Percentiles rank a stretch among this genome's conserved stretches.
Conservation (phyloP, 2,797 vertebrate genomes). For the Enteromius fasciolatus region DNA sequence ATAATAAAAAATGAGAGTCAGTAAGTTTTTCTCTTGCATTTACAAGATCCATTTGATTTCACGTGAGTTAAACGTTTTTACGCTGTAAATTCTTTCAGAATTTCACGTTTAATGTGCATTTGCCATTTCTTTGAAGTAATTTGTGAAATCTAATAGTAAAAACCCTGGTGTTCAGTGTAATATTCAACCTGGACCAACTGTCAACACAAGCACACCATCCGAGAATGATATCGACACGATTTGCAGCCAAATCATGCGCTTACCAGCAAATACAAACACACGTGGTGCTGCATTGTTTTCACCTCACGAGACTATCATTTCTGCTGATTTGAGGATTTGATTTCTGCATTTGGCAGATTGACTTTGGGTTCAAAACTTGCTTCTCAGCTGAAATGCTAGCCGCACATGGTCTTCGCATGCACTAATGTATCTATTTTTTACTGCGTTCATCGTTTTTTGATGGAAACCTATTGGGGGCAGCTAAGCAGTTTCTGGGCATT, state of each 20-base stretch:
- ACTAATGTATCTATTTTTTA: conserved; percentile 61
- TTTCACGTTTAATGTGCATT: not conserved
- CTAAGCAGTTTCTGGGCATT: conserved; percentile 56
- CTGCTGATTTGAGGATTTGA: conserved; percentile 70
- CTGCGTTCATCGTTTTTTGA: conserved; percentile 59
- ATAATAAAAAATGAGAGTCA: not conserved
- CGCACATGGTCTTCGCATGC: conserved; percentile 57
- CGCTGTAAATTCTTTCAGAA: not conserved
- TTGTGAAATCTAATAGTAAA: not conserved
- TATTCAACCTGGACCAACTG: not conserved
- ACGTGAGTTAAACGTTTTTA: not conserved
- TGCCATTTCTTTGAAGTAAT: not conserved
- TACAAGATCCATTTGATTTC: not conserved
- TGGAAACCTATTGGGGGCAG: conserved; percentile 41
- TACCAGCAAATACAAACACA: conserved; percentile 54
- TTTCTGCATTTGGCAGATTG: conserved; percentile 66
- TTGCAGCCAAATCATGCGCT: conserved; percentile 45
- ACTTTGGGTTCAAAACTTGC: conserved; percentile 68
- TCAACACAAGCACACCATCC: not conserved
- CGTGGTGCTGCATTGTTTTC: conserved; percentile 43
- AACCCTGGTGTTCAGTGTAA: not conserved
- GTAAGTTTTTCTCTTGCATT: not conserved
- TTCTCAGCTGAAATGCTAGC: conserved; percentile 75
- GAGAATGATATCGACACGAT: conserved; percentile 49
- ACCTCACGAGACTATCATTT: conserved; percentile 63